A percentile compares a stretch with the other conserved stretches of the same genome.
Conservation (phyloP, 2,888 invertebrate species). For the Gonocerus acuteangulatus region DNA sequence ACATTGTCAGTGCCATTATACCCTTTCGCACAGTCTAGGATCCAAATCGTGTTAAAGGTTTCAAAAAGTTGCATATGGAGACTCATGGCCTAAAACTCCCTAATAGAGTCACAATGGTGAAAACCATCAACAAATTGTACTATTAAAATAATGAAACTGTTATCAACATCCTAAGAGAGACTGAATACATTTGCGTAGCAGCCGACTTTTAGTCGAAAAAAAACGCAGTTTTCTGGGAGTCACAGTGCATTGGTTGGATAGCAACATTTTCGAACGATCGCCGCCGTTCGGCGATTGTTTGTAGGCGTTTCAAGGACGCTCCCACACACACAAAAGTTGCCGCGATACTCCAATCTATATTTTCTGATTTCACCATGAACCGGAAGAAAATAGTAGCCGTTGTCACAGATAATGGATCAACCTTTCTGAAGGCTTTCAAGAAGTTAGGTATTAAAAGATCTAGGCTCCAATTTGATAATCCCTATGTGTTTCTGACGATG, state of each 20-base stretch:
- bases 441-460: slow-evolving; percentile 10
- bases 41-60: slow-evolving; percentile 13
- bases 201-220: slow-evolving; percentile 27
- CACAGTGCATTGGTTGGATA: slow-evolving; percentile 24
- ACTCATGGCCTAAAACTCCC: slow-evolving; percentile 21
- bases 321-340: slow-evolving; percentile 19
- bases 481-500: slow-evolving; percentile 8
- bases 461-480: neutral
- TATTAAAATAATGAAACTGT: slow-evolving; percentile 11
- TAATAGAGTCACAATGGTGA: slow-evolving; percentile 4
- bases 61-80: slow-evolving; percentile 15
- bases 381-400: slow-evolving; percentile 14
- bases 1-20: slow-evolving; percentile 10
- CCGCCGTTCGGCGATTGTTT: slow-evolving; percentile 18
- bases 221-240: slow-evolving; percentile 27
- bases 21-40: slow-evolving; percentile 22
- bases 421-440: slow-evolving; percentile 10
- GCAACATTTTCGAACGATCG: slow-evolving; percentile 14
- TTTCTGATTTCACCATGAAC: slow-evolving; percentile 12
- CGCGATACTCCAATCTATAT: neutral
- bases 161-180: neutral
- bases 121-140: neutral
- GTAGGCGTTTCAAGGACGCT: slow-evolving; percentile 23
- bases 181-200: slow-evolving; percentile 25
- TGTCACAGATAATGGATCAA: slow-evolving; percentile 23